These are phyloP conservation scores for Drosophila cardini DNA, from an alignment of 1,140 invertebrate species.

Conservation along the genomic window DNA sequence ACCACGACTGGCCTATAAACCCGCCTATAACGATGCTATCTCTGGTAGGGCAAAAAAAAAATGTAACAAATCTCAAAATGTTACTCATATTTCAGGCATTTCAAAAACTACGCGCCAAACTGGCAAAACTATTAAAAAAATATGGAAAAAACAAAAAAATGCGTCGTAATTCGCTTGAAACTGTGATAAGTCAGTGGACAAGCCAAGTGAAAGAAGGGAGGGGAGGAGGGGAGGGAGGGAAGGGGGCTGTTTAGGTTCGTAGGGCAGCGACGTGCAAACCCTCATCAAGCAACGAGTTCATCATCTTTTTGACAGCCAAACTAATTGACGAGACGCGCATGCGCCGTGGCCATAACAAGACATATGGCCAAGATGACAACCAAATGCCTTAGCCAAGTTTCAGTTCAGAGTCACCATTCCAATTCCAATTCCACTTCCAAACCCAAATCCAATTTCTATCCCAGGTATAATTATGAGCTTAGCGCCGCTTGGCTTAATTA, in stretches of 20 bases:
- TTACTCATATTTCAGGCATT: slow-evolving; percentile 81
- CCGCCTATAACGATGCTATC: slow-evolving; percentile 72
- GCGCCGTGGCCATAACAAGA: slow-evolving; percentile 76
- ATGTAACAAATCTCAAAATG: slow-evolving; percentile 26
- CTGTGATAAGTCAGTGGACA: slow-evolving; percentile 80
- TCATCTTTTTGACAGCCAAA: slow-evolving; percentile 84
- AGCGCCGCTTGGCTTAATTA: slow-evolving; percentile 80
- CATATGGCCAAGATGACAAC: slow-evolving; percentile 80
- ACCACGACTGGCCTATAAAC: slow-evolving; percentile 58
- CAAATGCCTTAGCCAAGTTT: slow-evolving; percentile 41
- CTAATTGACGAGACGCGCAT: slow-evolving; percentile 83
- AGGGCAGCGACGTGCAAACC: slow-evolving; percentile 55
- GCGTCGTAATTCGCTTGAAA: slow-evolving; percentile 80
- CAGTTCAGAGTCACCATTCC: slow-evolving; percentile 1
- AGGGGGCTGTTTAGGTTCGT: slow-evolving; percentile 9
- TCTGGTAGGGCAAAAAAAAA: slow-evolving; percentile 26
- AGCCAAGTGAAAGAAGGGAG: slow-evolving; percentile 7
- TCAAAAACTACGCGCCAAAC: slow-evolving; percentile 59
- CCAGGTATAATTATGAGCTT: slow-evolving; percentile 80
- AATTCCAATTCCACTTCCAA: neutral
- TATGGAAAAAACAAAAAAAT: slow-evolving; percentile 17
- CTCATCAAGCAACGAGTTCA: slow-evolving; percentile 84
- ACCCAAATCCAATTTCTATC: neutral
- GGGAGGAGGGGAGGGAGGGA: slow-evolving; percentile 1
- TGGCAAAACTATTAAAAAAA: slow-evolving; percentile 75